Conservation (phyloP, 1,140 invertebrate genomes). For the Bombus superbus region DNA sequence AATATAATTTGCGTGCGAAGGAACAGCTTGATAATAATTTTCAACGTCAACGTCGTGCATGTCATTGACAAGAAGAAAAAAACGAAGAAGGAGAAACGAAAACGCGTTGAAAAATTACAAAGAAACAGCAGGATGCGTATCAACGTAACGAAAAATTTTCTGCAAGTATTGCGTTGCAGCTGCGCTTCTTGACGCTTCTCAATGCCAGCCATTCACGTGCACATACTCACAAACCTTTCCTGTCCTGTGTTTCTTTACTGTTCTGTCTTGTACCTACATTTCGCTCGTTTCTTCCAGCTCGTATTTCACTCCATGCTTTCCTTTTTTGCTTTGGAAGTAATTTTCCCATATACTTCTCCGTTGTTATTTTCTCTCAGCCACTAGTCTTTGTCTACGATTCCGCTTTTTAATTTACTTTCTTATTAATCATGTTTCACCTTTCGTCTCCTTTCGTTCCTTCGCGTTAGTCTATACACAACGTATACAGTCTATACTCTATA, state of each 20-base stretch:
- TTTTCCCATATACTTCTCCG: conserved; percentile 17
- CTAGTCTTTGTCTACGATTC: neutral
- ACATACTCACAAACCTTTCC: conserved; percentile 25
- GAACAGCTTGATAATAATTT: conserved; percentile 1
- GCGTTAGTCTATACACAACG: neutral
- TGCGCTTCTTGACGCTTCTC: conserved; percentile 48
- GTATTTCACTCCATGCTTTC: conserved; percentile 24
- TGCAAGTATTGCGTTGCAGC: conserved; percentile 30
- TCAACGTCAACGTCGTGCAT: neutral
- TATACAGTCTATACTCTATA: no score
- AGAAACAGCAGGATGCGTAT: neutral
- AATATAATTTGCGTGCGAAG: neutral
- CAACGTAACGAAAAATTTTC: conserved; percentile 32
- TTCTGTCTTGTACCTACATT: conserved; percentile 20
- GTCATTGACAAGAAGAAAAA: neutral
- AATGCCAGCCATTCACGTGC: conserved; percentile 68
- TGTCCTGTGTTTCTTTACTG: conserved; percentile 43
- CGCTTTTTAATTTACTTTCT: conserved; percentile 40
- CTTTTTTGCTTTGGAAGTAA: conserved; percentile 9
- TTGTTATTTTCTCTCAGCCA: neutral
- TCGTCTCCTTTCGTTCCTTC: neutral
- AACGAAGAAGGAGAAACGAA: neutral
- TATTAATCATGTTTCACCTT: conserved; percentile 11
- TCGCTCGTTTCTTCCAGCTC: conserved; percentile 28
- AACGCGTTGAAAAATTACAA: neutral